These are phyloP conservation scores for Lophochroa leadbeateri DNA, from an alignment of 2,113 vertebrate genomes.

Conservation along the genomic window DNA sequence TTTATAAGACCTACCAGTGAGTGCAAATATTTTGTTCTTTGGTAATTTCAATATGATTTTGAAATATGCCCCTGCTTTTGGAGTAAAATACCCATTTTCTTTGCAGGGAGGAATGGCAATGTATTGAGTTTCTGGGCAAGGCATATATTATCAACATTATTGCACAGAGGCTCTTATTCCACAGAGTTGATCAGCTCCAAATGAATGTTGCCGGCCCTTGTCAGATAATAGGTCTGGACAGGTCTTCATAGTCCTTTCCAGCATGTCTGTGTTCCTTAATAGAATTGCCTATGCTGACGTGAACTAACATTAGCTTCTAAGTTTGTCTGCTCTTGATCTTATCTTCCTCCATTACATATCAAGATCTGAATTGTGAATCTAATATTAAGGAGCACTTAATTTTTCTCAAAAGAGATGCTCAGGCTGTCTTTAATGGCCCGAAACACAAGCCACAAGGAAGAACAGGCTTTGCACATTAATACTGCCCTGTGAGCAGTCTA, in stretches of 20 bases:
- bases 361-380: neutral
- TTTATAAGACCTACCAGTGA: neutral
- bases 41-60: neutral
- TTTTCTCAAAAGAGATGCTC: neutral
- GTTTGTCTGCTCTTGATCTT: neutral
- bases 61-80: neutral
- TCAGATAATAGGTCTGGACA: neutral
- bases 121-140: neutral
- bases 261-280: neutral
- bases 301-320: neutral
- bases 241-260: neutral
- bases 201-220: neutral
- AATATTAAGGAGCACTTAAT: neutral
- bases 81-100: neutral
- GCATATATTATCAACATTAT: neutral
- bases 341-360: neutral
- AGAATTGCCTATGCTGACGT: neutral
- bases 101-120: neutral
- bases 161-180: neutral
- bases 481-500: neutral
- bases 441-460: neutral
- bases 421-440: neutral
- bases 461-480: neutral
- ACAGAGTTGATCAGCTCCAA: neutral
- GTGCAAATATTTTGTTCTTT: fast-evolving